Evolutionary conservation across 2,113 vertebrate genomes (phyloP).

Genomic region (Pedetes capensis): DNA sequence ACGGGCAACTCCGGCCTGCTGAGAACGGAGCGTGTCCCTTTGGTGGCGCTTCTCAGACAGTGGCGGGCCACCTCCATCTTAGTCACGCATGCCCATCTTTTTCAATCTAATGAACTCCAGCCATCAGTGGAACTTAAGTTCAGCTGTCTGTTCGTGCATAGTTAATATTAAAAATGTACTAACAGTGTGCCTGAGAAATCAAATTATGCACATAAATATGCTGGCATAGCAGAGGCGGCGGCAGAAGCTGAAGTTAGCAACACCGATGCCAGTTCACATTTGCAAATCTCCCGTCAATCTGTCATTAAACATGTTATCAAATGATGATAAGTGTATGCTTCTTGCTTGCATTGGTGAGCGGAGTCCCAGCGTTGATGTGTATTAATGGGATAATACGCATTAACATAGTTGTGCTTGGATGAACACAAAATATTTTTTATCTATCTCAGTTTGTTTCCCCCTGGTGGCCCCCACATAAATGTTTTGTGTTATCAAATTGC

Average conservation of each 20-base stretch:
- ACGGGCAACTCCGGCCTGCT: constrained; percentile 61
- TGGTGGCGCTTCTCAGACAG: constrained; percentile 78
- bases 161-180: constrained; percentile 93
- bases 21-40: constrained; percentile 76
- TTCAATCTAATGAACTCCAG: constrained; percentile 90
- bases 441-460: constrained; percentile 91
- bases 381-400: constrained; percentile 96
- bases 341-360: constrained; percentile 90
- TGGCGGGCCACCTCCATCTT: constrained; percentile 82
- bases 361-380: constrained; percentile 92
- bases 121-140: constrained; percentile 90
- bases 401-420: constrained; percentile 94
- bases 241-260: constrained; percentile 91
- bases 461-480: constrained; percentile 89
- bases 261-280: constrained; percentile 93
- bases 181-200: constrained; percentile 93
- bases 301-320: constrained; percentile 99
- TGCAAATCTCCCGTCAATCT: constrained; percentile 97
- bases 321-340: constrained; percentile 95
- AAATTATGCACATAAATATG: constrained; percentile 95
- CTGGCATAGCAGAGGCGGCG: constrained; percentile 90
- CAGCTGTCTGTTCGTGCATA: constrained; percentile 88
- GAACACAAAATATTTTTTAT: constrained; percentile 96
- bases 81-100: constrained; percentile 87
- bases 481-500: constrained; percentile 91